Base-by-base conservation (phyloP, 2,797 vertebrate species). In the Vespertilio murinus region DNA sequence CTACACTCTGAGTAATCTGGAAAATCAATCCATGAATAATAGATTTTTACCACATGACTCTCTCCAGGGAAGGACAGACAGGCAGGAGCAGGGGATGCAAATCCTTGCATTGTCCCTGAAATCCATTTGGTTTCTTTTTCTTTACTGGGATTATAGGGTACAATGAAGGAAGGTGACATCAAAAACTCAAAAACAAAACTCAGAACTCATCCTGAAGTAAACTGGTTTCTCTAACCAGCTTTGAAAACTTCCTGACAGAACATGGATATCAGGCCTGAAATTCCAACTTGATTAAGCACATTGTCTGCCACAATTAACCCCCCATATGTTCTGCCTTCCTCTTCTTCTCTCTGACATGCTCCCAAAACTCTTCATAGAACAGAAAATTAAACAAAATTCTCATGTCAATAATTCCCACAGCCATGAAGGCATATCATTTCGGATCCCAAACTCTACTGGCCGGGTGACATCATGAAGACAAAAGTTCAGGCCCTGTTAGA, bases 381-480 rank as follows among this genome's bases (percentile, higher is more conserved):
- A 82, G 28, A 80, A 86, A 71, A 80, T 45, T n/a, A 79, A 82
- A 79, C 59, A 33, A 74, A 42, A 81, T 56, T 79, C 22, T 83
- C 54, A 40, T 52, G 5, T 86, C 81, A 38, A 33, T 96, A 82
- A 61, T 49, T 70, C 59, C 42, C 67, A 52, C 33, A 90, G 28
- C 40, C 87, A 64, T 94, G 40, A 87, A 91, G 78, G 86, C 45
- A 90, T 23, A 42, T 1, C 6, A 35, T 82, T 75, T 89, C 35
- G 56, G 81, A n/a, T 94, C 61, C 30, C 28, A 67, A 42, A 47
- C 22, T 73, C 82, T 71, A 89, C 22, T 54, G 52, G 70, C 75
- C 77, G 11, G 30, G 30, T 94, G 84, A 95, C 73, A 70, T 92
- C 59, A 92, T 89, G 30, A 83, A 93, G 20, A 77, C 86, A 97